Conservation (phyloP, 1,140 invertebrate genomes). For the Marisa cornuarietis region DNA sequence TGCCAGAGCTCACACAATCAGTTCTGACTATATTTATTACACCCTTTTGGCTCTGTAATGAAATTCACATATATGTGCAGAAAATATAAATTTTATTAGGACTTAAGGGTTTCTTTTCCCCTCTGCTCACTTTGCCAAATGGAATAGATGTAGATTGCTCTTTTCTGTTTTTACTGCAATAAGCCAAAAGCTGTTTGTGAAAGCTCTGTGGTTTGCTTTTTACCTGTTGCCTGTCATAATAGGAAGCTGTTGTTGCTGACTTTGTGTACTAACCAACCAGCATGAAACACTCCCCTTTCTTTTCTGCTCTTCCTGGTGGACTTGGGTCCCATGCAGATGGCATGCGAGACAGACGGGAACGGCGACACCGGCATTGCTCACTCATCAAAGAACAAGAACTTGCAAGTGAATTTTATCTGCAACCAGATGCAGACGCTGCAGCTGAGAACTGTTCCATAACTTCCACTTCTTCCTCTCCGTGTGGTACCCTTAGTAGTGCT, state of each 20-base stretch:
- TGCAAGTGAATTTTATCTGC: slow-evolving; percentile 34
- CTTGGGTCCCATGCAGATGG: slow-evolving; percentile 42
- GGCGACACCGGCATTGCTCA: slow-evolving; percentile 76
- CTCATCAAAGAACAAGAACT: slow-evolving; percentile 80
- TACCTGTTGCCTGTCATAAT: neutral
- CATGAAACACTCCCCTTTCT: slow-evolving; percentile 16
- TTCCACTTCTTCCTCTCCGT: slow-evolving; percentile 20
- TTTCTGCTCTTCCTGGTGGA: slow-evolving; percentile 24
- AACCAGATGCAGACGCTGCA: slow-evolving; percentile 20
- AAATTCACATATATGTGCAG: too few species aligned
- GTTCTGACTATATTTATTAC: too few species aligned
- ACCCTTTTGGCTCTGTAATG: too few species aligned
- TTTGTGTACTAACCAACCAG: slow-evolving; percentile 15
- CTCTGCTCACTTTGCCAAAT: neutral
- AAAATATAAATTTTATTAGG: too few species aligned
- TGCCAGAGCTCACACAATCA: too few species aligned
- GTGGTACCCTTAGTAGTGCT: slow-evolving; percentile 24
- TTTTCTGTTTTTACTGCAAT: neutral
- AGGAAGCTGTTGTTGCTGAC: neutral
- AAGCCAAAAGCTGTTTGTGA: neutral
- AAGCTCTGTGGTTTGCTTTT: neutral
- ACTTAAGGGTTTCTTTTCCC: too few species aligned
- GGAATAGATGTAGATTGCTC: neutral
- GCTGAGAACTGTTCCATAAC: slow-evolving; percentile 30
- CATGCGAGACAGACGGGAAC: slow-evolving; percentile 25